Evolutionary conservation across 1,140 invertebrate genomes (phyloP).

Genomic region (Tetragnatha versicolor): DNA sequence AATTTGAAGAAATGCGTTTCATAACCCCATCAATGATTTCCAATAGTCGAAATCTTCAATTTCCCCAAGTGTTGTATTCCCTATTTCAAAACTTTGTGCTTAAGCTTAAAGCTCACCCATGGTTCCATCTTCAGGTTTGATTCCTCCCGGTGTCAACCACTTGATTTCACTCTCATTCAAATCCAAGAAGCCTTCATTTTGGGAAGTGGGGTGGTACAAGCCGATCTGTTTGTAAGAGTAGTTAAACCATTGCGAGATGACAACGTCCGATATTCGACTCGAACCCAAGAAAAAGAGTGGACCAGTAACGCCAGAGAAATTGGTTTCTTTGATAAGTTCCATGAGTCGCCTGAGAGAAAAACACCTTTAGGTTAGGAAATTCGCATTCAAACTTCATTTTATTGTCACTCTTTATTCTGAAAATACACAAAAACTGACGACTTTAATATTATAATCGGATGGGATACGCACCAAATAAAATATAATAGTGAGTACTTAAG

Average conservation of each 20-base stretch:
- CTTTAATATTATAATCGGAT: too few species aligned
- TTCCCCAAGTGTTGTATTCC: too few species aligned
- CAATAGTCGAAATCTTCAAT: too few species aligned
- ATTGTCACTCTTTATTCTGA: too few species aligned
- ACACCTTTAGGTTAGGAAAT: too few species aligned
- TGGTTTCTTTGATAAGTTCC: slow-evolving; percentile 67
- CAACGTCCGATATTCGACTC: slow-evolving; percentile 74
- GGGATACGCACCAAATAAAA: too few species aligned
- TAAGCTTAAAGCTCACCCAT: slow-evolving; percentile 64
- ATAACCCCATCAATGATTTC: too few species aligned
- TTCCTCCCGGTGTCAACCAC: slow-evolving; percentile 72
- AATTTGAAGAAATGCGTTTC: too few species aligned
- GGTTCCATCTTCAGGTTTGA: slow-evolving; percentile 74
- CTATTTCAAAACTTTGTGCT: too few species aligned
- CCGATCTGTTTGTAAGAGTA: slow-evolving; percentile 70
- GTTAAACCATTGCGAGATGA: slow-evolving; percentile 75
- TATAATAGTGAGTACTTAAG: too few species aligned
- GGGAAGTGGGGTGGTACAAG: slow-evolving; percentile 70
- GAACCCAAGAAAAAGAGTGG: slow-evolving; percentile 74
- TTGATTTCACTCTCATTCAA: slow-evolving; percentile 69
- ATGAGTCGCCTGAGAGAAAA: slow-evolving; percentile 64
- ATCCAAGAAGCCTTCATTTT: slow-evolving; percentile 60
- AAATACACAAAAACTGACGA: too few species aligned
- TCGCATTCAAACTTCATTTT: too few species aligned
- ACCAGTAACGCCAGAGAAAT: slow-evolving; percentile 81